These are phyloP conservation scores for Chaetura pelagica DNA, from an alignment of 2,113 vertebrate genomes.

Conservation along the genomic window DNA sequence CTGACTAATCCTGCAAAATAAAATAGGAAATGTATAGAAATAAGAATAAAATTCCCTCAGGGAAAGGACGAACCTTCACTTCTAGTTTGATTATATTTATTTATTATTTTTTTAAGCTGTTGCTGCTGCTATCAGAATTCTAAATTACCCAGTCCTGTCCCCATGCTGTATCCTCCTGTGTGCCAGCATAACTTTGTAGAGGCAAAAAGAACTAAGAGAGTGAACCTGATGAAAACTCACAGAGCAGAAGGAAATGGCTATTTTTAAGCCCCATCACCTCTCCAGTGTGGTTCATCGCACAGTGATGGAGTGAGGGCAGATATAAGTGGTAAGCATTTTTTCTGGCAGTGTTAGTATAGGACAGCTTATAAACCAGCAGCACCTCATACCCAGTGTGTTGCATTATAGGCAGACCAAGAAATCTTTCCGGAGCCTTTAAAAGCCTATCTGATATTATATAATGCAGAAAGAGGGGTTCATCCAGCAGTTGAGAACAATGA, in stretches of 20 bases:
- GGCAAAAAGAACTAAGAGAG: neutral
- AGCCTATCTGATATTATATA: neutral
- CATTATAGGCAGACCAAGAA: neutral
- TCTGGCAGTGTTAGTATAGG: neutral
- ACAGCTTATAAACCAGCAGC: neutral
- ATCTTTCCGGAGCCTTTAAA: neutral
- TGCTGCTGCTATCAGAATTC: neutral
- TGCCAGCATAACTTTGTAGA: neutral
- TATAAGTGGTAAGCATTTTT: neutral
- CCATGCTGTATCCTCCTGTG: neutral
- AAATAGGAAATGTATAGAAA: neutral
- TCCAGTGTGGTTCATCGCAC: neutral
- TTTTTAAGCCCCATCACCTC: slow-evolving; percentile 11
- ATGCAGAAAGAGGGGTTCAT: neutral
- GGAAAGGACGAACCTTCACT: neutral
- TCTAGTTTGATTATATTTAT: neutral
- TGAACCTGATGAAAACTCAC: neutral
- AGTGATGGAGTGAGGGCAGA: neutral
- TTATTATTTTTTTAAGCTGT: neutral
- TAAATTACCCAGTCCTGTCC: neutral
- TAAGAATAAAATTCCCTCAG: neutral
- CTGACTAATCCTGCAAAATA: neutral
- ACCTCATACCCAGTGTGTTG: neutral
- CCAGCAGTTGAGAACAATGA: neutral
- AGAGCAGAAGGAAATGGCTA: neutral